phyloP scores from a whole-genome alignment of 2,113 vertebrate genomes.

The Cephalopholis sonnerati region DNA sequence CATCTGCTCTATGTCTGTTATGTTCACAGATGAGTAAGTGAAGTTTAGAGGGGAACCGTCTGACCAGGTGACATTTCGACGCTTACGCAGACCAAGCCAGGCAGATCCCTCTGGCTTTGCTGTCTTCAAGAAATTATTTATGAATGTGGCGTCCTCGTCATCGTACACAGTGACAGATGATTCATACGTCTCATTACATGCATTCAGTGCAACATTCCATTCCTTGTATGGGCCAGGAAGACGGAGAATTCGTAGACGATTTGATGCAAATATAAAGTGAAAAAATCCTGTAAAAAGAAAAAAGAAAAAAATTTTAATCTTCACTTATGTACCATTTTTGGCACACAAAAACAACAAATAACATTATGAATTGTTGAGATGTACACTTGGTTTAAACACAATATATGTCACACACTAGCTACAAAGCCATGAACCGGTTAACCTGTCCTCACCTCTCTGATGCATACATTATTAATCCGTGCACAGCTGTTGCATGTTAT shows the following conservation, averaged over 20 bases:
- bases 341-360: neutral
- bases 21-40: fast-evolving
- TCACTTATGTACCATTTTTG: neutral
- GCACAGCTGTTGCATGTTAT: neutral
- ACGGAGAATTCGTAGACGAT: neutral
- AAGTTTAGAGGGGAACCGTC: neutral
- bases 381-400: neutral
- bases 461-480: neutral
- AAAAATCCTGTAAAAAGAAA: constrained; percentile 51
- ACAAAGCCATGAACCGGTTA: neutral
- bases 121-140: fast-evolving
- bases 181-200: fast-evolving
- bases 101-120: fast-evolving
- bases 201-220: fast-evolving
- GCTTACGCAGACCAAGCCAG: constrained; percentile 46
- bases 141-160: neutral
- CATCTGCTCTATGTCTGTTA: fast-evolving
- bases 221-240: fast-evolving
- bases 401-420: neutral
- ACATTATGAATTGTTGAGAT: neutral
- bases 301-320: neutral
- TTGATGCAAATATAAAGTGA: constrained; percentile 6
- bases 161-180: constrained; percentile 60
- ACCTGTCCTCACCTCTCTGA: neutral
- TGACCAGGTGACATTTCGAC: constrained; percentile 31